Conservation (phyloP, 2,888 invertebrate genomes). For the Ichneumoninae sp. region DNA sequence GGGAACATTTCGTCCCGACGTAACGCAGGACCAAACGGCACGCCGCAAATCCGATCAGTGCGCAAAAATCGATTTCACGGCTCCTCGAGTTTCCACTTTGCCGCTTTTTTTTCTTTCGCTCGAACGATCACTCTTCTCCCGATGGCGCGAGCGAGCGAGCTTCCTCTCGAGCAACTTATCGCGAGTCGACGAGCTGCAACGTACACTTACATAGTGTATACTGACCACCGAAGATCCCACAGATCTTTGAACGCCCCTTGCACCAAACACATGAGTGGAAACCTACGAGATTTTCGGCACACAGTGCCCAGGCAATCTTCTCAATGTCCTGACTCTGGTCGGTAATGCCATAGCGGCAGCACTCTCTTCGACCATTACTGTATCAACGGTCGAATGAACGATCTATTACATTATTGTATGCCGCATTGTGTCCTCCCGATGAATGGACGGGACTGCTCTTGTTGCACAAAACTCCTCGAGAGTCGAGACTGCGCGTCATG, state of each 20-base stretch:
- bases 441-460: slow-evolving; percentile 7
- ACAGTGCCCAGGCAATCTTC: slow-evolving; percentile 12
- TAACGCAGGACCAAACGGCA: slow-evolving; percentile 35
- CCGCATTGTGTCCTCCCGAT: slow-evolving; percentile 24
- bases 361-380: slow-evolving; percentile 52
- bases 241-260: slow-evolving; percentile 46
- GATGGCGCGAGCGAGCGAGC: slow-evolving; percentile 33
- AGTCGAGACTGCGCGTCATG: slow-evolving; percentile 48
- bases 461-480: slow-evolving; percentile 14
- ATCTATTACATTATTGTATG: slow-evolving; percentile 36
- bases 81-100: slow-evolving; percentile 74
- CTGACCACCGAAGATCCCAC: slow-evolving; percentile 51
- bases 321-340: slow-evolving; percentile 41
- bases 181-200: slow-evolving; percentile 53
- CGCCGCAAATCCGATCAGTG: slow-evolving; percentile 72
- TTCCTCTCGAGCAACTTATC: slow-evolving; percentile 51
- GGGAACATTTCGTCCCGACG: slow-evolving; percentile 35
- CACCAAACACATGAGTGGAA: slow-evolving; percentile 35
- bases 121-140: slow-evolving; percentile 56
- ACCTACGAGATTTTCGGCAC: slow-evolving; percentile 44
- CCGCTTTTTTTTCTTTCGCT: slow-evolving; percentile 67
- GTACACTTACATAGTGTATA: slow-evolving; percentile 6
- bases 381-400: slow-evolving; percentile 42
- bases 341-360: slow-evolving; percentile 31
- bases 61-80: slow-evolving; percentile 77